Evolutionary conservation across 1,140 invertebrate species (phyloP).

Genomic region (Lordiphosa collinella): DNA sequence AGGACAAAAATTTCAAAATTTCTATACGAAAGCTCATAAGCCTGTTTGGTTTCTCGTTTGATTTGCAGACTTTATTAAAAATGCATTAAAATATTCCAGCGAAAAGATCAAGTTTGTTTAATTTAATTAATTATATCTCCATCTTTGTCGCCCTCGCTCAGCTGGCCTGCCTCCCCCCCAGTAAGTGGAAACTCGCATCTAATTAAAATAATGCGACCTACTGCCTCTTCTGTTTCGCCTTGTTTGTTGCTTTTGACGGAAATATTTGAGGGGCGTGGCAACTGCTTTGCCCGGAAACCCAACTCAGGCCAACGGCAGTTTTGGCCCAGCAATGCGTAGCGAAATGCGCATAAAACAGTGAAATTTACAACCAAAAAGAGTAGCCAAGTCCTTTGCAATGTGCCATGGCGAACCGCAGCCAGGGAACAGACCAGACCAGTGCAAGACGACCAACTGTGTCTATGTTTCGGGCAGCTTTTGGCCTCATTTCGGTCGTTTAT

Average conservation of each 20-base stretch:
- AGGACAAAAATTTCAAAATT: too few species aligned
- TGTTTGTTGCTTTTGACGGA: slow-evolving; percentile 24
- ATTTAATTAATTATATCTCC: slow-evolving; percentile 45
- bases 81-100: slow-evolving; percentile 30
- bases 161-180: slow-evolving; percentile 13
- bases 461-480: slow-evolving; percentile 49
- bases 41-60: too few species aligned
- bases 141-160: slow-evolving; percentile 1
- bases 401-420: slow-evolving; percentile 56
- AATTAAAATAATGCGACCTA: slow-evolving; percentile 62
- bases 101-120: slow-evolving; percentile 22
- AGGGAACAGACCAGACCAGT: slow-evolving; percentile 24
- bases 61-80: slow-evolving; percentile 30
- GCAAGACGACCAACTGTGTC: background rate
- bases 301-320: slow-evolving; percentile 31
- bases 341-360: slow-evolving; percentile 61
- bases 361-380: slow-evolving; percentile 61
- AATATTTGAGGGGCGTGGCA: slow-evolving; percentile 60
- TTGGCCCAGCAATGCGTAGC: slow-evolving; percentile 55
- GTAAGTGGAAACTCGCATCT: slow-evolving; percentile 31
- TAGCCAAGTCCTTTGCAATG: slow-evolving; percentile 52
- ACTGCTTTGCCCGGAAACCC: slow-evolving; percentile 14
- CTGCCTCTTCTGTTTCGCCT: slow-evolving; percentile 3
- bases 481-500: slow-evolving; percentile 61
- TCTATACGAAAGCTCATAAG: too few species aligned